These are phyloP conservation scores for Campylorhamphus procurvoides DNA, from an alignment of 2,113 vertebrate genomes.

Conservation along the genomic window DNA sequence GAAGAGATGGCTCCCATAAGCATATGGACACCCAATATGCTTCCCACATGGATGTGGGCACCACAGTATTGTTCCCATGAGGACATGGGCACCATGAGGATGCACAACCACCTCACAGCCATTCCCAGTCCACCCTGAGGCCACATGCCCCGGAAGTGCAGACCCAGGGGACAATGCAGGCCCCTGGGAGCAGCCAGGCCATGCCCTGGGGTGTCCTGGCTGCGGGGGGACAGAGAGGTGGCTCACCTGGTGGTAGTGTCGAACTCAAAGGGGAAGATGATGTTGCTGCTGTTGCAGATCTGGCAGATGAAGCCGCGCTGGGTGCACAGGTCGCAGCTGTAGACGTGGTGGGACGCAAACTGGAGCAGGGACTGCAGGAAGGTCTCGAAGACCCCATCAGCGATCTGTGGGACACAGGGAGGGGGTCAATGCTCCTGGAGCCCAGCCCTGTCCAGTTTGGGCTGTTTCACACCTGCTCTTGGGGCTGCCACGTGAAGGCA, in stretches of 20 bases:
- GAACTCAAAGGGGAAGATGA: conserved; percentile 96
- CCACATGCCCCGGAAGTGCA: rapidly evolving
- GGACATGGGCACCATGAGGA: background rate
- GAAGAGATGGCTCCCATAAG: no score
- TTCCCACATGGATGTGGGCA: background rate
- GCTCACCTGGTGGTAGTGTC: conserved; percentile 86
- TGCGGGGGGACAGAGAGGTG: rapidly evolving
- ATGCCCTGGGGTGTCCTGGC: background rate
- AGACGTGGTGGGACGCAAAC: conserved; percentile 85
- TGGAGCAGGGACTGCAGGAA: conserved; percentile 82
- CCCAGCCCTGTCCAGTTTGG: background rate
- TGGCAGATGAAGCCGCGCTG: conserved; percentile 96
- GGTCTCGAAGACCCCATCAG: conserved; percentile 77
- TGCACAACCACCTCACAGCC: background rate
- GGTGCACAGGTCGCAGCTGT: conserved; percentile 90
- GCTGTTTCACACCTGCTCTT: rapidly evolving
- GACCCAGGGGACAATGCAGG: background rate
- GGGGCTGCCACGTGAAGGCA: background rate
- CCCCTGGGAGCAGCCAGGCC: background rate
- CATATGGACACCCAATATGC: background rate
- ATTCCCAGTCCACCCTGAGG: background rate
- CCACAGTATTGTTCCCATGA: background rate
- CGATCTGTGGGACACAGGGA: conserved; percentile 74
- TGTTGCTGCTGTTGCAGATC: conserved; percentile 85
- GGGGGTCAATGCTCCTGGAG: background rate